Evolutionary conservation across 2,888 invertebrate species (phyloP), one percentile per base, ranked within the genome.

Genomic region (Asteroscopus sphinx): DNA sequence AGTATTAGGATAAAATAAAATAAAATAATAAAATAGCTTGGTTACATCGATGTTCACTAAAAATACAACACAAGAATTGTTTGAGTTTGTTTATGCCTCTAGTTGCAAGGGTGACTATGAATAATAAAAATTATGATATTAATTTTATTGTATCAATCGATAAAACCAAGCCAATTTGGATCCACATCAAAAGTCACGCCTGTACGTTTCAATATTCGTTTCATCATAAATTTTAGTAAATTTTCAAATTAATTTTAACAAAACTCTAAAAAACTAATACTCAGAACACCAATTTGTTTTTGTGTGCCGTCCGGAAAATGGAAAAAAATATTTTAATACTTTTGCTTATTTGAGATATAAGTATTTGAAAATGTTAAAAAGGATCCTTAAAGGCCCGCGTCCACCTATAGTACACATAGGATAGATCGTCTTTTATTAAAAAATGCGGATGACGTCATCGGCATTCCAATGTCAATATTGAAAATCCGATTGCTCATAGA

Each of bases 271-370:
- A 17, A 45, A 54, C 13, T 12, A 56, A 53, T 46, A 36, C 49
- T 46, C 35, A 21, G 15, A 56, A 49, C 16, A 41, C 25, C 37
- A 21, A 65, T 33, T 25, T 42, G 13, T 49, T 47, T 68, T 61
- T 53, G 15, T 40, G 47, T 40, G 21, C 49, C 39, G 39, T 61
- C 52, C 30, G 41, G 17, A 6, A 28, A 47, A 35, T 53, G 11
- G 13, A 28, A 28, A 25, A 9, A 17, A 28, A 12, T 33, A 47
- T 49, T 36, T 41, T 45, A 25, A 21, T 36, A 39, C 3, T 7
- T 60, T 49, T 36, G 15, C 32, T 32, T 41, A 28, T 13, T 7
- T 21, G 21, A 21, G 21, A 21, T 21, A 21, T 1, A 21, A n/a
- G n/a, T 21, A 7, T 0, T n/a, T 28, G n/a, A n/a, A n/a, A n/a